Base-by-base conservation (phyloP, 1,140 invertebrate genomes). In the Drosophila punjabiensis region DNA sequence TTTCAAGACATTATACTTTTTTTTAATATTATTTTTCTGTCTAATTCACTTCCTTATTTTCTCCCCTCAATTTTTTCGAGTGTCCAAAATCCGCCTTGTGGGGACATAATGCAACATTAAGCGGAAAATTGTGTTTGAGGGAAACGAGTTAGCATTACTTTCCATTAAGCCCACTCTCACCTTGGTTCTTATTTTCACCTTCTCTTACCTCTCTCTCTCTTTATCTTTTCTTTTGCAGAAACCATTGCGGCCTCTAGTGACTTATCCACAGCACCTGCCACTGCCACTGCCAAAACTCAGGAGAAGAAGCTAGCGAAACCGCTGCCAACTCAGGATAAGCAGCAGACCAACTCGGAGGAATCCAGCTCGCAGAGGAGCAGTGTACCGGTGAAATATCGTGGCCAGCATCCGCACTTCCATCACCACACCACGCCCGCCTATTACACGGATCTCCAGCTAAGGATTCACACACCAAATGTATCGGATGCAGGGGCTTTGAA, bases 201-300 rank as follows among this genome's bases (percentile, higher is more conserved):
- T 18, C 10, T 43, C 41, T 45, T 18, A 10, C 43, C 41, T 14
- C 20, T 50, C 10, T 41, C 37, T 45, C 24, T 30, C 16, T 52
- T 53, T 67, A 18, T 48, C n/a, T 71, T 9, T 43, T 30, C 37
- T 24, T 32, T 60, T 50, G 20, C 79, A 90, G 86, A 90, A 90
- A 86, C 79, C 76, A 73, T 81, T 80, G 81, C 86, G 86, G 82
- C 86, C 79, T 90, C 87, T 70, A 91, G 87, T 87, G 87, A 91
- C 87, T 87, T 91, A 84, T 90, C 85, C 67, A 79, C 85, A 81
- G 79, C 79, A 87, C 82, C 90, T 79, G 89, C 88, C 92, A 93
- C 92, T 93, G 92, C 92, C 92, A 92, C 92, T 93, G 92, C 92
- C 92, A 93, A 75, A 76, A 61, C 67, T 60, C 61, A 79, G 60